A percentile compares a stretch with the other conserved stretches of the same genome.
Conservation (phyloP, 2,113 vertebrate species). For the Connochaetes taurinus region DNA sequence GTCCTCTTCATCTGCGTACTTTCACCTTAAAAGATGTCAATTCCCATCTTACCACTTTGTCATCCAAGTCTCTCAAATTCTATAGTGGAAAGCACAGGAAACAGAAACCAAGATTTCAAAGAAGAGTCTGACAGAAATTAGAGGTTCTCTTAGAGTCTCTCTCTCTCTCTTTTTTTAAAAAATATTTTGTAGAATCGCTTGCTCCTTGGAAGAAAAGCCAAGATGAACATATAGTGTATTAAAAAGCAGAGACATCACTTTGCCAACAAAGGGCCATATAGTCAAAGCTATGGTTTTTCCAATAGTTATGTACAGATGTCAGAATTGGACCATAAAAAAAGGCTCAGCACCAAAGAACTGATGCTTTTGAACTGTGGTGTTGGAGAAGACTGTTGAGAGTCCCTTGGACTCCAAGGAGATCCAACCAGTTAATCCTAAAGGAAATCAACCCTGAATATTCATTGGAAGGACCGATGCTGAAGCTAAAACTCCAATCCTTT, state of each 20-base stretch:
- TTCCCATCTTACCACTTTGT: not conserved
- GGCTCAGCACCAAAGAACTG: not conserved
- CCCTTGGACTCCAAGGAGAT: not conserved
- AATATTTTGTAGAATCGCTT: not conserved
- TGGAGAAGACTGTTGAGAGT: not conserved
- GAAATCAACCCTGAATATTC: not conserved
- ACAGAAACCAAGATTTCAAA: not conserved
- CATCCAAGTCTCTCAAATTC: not conserved
- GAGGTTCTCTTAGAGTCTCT: not conserved
- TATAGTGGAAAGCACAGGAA: not conserved
- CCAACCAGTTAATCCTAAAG: not conserved
- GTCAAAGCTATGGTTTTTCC: not conserved
- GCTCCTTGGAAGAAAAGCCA: not conserved
- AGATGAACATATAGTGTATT: not conserved
- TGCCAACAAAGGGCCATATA: not conserved
- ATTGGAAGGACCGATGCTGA: not conserved
- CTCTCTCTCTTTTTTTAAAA: not conserved
- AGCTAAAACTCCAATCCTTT: not conserved
- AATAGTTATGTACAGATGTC: not conserved
- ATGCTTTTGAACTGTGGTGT: not conserved
- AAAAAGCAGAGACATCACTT: not conserved
- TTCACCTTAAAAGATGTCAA: not conserved
- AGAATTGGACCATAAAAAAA: not conserved
- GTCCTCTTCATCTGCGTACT: not conserved
- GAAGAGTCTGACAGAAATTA: not conserved